Percentiles rank a stretch among this genome's conserved stretches.
These are phyloP conservation scores for Hirundo rustica DNA, from an alignment of 2,797 vertebrate species.

Conservation along the genomic window DNA sequence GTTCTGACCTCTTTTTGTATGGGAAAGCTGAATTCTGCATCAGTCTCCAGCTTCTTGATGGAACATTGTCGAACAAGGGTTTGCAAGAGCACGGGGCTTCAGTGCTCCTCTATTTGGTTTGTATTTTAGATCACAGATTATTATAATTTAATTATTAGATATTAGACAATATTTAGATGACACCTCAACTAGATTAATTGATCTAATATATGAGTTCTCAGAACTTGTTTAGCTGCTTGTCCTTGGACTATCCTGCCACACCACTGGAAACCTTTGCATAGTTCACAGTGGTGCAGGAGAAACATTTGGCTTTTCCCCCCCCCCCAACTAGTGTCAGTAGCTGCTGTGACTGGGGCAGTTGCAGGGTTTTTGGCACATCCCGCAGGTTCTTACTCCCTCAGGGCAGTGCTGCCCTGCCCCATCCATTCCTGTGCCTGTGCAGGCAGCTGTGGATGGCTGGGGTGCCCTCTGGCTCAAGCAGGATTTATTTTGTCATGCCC, in stretches of 20 bases:
- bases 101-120: not conserved
- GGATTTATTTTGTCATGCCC: not conserved
- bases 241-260: not conserved
- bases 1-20: not conserved
- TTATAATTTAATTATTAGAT: not conserved
- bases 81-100: not conserved
- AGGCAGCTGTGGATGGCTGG: not conserved
- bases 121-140: not conserved
- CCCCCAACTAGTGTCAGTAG: not conserved
- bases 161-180: not conserved
- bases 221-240: not conserved
- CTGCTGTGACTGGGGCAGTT: not conserved
- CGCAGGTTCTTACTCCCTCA: rapidly evolving
- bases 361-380: rapidly evolving
- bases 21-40: not conserved
- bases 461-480: not conserved
- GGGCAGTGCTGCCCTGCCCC: not conserved
- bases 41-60: not conserved
- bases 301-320: not conserved
- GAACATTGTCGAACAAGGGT: not conserved
- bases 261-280: not conserved
- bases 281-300: not conserved
- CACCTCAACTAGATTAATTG: not conserved
- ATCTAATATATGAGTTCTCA: not conserved
- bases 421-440: not conserved